Percentiles rank a stretch among this genome's conserved stretches.
These are phyloP conservation scores for Tragopan temminckii DNA, from an alignment of 2,797 vertebrate species.

Conservation along the genomic window DNA sequence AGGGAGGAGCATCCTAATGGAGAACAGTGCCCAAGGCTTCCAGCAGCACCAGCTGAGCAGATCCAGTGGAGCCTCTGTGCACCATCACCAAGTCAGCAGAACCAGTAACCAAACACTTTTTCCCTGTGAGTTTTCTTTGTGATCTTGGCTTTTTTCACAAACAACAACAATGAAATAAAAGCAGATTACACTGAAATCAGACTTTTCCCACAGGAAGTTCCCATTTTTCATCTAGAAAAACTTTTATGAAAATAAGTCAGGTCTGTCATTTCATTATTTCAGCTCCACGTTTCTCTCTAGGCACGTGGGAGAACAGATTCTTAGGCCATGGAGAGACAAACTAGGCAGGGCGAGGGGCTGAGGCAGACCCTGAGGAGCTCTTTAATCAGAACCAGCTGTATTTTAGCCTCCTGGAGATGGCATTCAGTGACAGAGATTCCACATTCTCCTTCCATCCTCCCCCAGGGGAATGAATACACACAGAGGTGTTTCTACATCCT, in stretches of 20 bases:
- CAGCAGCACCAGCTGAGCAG: neutral
- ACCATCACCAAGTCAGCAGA: neutral
- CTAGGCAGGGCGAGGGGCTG: neutral
- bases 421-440: neutral
- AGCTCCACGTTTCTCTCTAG: neutral
- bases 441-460: neutral
- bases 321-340: neutral
- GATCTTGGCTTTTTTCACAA: neutral
- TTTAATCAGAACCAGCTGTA: neutral
- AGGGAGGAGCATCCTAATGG: neutral
- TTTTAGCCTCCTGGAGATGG: neutral
- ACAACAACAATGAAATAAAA: neutral
- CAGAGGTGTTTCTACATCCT: neutral
- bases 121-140: neutral
- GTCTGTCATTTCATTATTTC: neutral
- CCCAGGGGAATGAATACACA: fast-evolving
- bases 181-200: neutral
- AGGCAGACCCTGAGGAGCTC: neutral
- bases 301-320: neutral
- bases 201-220: neutral
- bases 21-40: neutral
- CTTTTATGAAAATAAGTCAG: neutral
- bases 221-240: neutral
- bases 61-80: neutral
- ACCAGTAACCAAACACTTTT: neutral